Conservation (phyloP, 2,797 vertebrate genomes). For the Buceros bicornis region DNA sequence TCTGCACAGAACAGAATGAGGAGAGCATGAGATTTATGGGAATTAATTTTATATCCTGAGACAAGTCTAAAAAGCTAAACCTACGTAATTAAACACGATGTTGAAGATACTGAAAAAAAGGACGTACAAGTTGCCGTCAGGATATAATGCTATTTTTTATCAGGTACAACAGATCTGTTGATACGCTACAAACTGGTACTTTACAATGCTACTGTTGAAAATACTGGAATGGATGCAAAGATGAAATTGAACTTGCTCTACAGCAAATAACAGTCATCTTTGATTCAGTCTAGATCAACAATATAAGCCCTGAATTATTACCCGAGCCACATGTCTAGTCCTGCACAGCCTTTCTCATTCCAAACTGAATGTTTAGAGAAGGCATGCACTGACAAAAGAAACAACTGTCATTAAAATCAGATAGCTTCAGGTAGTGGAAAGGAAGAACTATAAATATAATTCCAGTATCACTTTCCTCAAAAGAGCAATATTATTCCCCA, state of each 20-base stretch:
- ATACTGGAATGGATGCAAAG: neutral
- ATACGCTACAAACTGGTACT: neutral
- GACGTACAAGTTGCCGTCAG: conserved; percentile 5
- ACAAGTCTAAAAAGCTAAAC: conserved; percentile 64
- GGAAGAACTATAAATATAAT: neutral
- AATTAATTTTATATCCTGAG: conserved; percentile 69
- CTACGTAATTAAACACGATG: conserved; percentile 65
- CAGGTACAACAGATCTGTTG: neutral
- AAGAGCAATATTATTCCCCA: neutral
- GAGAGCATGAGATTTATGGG: conserved; percentile 58
- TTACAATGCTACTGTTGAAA: neutral
- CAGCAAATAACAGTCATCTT: neutral
- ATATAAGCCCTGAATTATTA: neutral
- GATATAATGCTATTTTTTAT: conserved; percentile 61
- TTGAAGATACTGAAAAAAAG: conserved; percentile 57
- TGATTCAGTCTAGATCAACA: neutral
- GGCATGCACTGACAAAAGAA: neutral
- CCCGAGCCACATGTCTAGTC: neutral
- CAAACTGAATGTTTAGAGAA: neutral
- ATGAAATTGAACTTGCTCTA: neutral
- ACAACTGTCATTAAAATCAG: neutral
- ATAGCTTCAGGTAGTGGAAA: neutral
- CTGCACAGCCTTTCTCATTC: neutral
- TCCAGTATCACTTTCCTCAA: neutral
- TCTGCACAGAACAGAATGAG: conserved; percentile 16